These are phyloP conservation scores for Yponomeuta sedellus DNA, from an alignment of 2,888 invertebrate genomes.

Conservation along the genomic window DNA sequence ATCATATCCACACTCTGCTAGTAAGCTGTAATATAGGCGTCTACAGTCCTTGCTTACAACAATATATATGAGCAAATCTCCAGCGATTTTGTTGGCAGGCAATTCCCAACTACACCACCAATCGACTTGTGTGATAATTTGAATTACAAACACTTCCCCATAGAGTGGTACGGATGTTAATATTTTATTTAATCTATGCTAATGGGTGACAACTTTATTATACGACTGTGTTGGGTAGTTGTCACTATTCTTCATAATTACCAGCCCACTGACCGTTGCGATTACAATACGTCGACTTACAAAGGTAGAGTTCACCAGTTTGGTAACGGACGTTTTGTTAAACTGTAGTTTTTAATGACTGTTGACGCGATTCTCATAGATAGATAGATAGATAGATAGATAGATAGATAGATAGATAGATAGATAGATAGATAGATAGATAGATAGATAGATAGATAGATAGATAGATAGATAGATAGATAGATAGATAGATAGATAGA, in stretches of 20 bases:
- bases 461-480: too few species aligned
- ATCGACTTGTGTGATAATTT: neutral
- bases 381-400: too few species aligned
- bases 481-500: too few species aligned
- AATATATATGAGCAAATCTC: too few species aligned
- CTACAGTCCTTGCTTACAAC: too few species aligned
- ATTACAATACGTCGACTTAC: neutral
- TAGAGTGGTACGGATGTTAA: neutral
- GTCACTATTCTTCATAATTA: constrained; percentile 8
- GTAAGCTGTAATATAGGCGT: too few species aligned
- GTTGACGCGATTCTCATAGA: too few species aligned
- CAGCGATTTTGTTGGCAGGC: neutral
- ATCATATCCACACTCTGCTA: too few species aligned
- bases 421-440: too few species aligned
- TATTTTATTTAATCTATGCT: constrained; percentile 11
- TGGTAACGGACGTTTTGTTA: neutral
- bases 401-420: too few species aligned
- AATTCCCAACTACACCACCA: neutral
- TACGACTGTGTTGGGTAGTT: neutral
- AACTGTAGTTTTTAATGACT: too few species aligned
- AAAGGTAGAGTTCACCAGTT: neutral
- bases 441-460: too few species aligned
- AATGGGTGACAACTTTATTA: constrained; percentile 13
- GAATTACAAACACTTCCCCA: neutral
- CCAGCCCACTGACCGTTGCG: constrained; percentile 7